A percentile compares a stretch with the other conserved stretches of the same genome.
Evolutionary conservation across 2,113 vertebrate genomes (phyloP).

Genomic region (Hippocampus mohnikei): DNA sequence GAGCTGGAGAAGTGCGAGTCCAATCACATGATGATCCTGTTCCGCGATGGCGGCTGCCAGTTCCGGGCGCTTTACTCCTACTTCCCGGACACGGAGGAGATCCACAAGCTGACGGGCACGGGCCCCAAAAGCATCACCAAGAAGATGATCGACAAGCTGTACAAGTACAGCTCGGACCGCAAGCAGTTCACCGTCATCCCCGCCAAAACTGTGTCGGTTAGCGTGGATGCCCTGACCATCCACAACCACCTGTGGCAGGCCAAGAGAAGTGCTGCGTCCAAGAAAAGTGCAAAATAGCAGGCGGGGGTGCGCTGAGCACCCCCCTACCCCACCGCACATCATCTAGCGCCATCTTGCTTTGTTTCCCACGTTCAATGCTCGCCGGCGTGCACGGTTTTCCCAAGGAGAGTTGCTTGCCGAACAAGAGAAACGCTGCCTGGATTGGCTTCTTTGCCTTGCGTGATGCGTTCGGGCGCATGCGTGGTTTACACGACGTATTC

Average conservation of each 20-base stretch:
- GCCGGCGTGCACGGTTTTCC: slow-evolving; percentile 1
- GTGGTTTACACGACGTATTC: slow-evolving; percentile 75
- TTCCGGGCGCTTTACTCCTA: slow-evolving; percentile 91
- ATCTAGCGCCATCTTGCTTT: slow-evolving; percentile 36
- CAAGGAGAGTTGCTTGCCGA: slow-evolving; percentile 28
- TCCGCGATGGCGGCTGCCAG: slow-evolving; percentile 93
- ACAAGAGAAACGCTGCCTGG: slow-evolving; percentile 26
- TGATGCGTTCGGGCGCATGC: background rate
- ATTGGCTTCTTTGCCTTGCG: slow-evolving; percentile 35
- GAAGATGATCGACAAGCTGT: slow-evolving; percentile 98
- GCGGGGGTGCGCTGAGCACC: background rate
- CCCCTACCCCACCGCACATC: slow-evolving; percentile 1
- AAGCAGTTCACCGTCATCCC: slow-evolving; percentile 96
- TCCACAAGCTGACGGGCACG: slow-evolving; percentile 86
- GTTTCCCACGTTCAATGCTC: slow-evolving; percentile 34
- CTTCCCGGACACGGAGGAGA: slow-evolving; percentile 88
- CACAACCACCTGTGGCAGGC: slow-evolving; percentile 96
- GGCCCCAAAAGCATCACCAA: slow-evolving; percentile 89
- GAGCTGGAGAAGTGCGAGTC: slow-evolving; percentile 93
- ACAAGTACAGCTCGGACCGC: slow-evolving; percentile 96
- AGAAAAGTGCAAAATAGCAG: slow-evolving; percentile 76
- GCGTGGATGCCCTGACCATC: slow-evolving; percentile 94
- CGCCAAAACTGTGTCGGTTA: slow-evolving; percentile 95
- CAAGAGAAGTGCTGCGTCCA: slow-evolving; percentile 81
- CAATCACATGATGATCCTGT: slow-evolving; percentile 96